A percentile compares a stretch with the other conserved stretches of the same genome.
phyloP scores from a whole-genome alignment of 2,113 vertebrate species.

The Cercopithecus mona region DNA sequence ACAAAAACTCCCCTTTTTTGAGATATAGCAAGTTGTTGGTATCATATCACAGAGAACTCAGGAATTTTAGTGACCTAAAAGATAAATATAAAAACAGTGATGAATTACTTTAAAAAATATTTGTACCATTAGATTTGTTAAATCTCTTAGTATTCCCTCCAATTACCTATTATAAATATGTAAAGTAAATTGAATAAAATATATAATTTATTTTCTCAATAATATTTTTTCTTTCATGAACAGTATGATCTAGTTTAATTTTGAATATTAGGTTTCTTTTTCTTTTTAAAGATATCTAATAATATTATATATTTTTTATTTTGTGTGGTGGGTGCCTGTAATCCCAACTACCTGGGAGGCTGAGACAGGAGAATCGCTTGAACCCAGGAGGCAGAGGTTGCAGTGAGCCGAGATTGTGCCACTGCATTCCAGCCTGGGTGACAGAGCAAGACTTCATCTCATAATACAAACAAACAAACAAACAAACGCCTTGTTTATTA shows the following conservation, averaged over 20 bases:
- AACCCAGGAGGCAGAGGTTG: too few relatives aligned
- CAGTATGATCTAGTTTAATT: neutral
- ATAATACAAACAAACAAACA: too few relatives aligned
- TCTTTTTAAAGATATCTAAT: neutral
- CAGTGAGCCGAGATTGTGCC: too few relatives aligned
- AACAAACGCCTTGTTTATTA: neutral
- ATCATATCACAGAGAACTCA: neutral
- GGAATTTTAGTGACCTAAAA: neutral
- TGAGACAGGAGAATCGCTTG: too few relatives aligned
- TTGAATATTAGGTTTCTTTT: neutral
- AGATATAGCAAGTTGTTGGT: neutral
- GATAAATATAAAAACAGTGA: neutral
- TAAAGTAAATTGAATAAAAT: neutral
- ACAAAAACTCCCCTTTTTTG: too few relatives aligned
- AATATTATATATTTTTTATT: neutral
- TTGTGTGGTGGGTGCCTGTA: neutral
- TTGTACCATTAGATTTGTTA: neutral
- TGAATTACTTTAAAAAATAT: neutral
- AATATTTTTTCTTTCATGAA: neutral
- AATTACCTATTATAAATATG: neutral
- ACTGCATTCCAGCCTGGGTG: too few relatives aligned
- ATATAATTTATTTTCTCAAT: neutral
- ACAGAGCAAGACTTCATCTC: too few relatives aligned
- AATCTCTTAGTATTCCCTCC: neutral
- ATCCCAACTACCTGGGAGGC: too few relatives aligned